Conservation (phyloP, 2,113 vertebrate species). For the Falco punctatus region DNA sequence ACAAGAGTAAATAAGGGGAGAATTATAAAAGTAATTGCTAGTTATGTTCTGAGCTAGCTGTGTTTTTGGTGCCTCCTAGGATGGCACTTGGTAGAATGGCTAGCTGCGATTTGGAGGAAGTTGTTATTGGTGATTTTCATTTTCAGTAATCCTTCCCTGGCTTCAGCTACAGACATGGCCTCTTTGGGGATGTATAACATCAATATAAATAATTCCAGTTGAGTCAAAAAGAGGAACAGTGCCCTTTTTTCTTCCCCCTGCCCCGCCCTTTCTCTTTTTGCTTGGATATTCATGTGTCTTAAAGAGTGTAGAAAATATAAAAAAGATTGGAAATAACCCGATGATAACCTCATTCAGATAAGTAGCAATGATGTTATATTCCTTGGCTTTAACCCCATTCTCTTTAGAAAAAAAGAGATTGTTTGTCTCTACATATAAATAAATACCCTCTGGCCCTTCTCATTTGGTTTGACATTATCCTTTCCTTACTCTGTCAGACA, state of each 20-base stretch:
- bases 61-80: neutral
- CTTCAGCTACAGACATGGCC: neutral
- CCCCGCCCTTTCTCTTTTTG: neutral
- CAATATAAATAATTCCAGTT: neutral
- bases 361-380: neutral
- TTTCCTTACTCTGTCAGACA: neutral
- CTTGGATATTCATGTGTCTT: neutral
- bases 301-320: neutral
- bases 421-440: neutral
- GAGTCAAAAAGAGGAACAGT: neutral
- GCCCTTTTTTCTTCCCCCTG: neutral
- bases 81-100: neutral
- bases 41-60: slow-evolving; percentile 16
- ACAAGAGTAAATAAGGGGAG: slow-evolving; percentile 69
- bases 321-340: neutral
- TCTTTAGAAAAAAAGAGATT: neutral
- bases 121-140: neutral
- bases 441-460: neutral
- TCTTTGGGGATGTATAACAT: neutral
- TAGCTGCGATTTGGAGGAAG: neutral
- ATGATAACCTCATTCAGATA: neutral
- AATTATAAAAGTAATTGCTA: slow-evolving; percentile 71
- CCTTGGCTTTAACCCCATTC: neutral
- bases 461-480: neutral
- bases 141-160: neutral